Evolutionary conservation across 2,797 vertebrate species (phyloP).

Genomic region (Triplophysa yarkandensis): DNA sequence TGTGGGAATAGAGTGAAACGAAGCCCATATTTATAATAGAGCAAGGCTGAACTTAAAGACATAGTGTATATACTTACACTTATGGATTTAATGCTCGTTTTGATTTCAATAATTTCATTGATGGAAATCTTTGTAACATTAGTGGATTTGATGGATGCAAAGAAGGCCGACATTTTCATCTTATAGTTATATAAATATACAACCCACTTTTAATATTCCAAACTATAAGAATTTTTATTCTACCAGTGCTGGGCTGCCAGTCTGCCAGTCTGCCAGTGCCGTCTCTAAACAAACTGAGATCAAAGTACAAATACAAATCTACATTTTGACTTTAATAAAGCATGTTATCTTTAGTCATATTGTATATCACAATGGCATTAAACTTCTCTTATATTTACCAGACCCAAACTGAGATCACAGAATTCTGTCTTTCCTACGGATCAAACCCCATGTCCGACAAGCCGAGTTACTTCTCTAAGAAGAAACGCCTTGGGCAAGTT

Average conservation of each 20-base stretch:
- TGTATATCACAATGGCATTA: conserved; percentile 3
- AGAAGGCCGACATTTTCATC: no score
- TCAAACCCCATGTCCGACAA: conserved; percentile 42
- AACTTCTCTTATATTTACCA: conserved; percentile 16
- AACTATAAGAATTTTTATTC: no score
- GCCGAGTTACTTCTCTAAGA: conserved; percentile 40
- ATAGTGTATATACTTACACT: no score
- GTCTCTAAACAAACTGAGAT: no score
- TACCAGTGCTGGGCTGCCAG: background rate
- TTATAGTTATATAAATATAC: no score
- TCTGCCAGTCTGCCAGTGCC: background rate
- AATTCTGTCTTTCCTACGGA: conserved; percentile 35
- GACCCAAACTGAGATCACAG: conserved; percentile 40
- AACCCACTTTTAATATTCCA: no score
- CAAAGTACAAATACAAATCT: background rate
- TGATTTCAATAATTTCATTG: no score
- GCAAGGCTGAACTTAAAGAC: background rate
- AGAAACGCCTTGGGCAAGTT: conserved; percentile 41
- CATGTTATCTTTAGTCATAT: background rate
- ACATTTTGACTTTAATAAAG: background rate
- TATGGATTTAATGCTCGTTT: no score
- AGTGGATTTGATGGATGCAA: no score
- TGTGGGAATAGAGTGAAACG: conserved; percentile 51
- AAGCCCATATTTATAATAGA: background rate
- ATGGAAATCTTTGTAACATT: no score